Evolutionary conservation across 2,888 invertebrate genomes (phyloP).

Genomic region (Margaritifera margaritifera): DNA sequence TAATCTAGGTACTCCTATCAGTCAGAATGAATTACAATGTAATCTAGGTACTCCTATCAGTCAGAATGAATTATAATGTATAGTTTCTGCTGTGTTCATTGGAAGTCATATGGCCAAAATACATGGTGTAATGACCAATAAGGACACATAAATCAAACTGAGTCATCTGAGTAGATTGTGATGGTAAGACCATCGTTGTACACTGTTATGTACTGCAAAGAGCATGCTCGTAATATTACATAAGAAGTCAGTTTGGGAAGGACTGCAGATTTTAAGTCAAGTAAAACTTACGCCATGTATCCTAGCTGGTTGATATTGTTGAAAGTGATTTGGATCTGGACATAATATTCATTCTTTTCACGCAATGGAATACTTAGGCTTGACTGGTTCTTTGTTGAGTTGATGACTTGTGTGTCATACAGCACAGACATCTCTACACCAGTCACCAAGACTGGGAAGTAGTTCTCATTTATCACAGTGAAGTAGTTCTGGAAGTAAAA

Average conservation of each 20-base stretch:
- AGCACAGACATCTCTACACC: constrained; percentile 53
- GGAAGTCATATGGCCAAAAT: too few species aligned
- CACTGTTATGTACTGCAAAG: too few species aligned
- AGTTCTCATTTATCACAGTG: constrained; percentile 71
- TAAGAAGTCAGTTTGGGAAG: too few species aligned
- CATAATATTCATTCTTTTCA: constrained; percentile 32
- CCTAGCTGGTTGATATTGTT: constrained; percentile 49
- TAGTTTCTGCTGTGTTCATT: too few species aligned
- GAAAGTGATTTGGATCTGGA: constrained; percentile 47
- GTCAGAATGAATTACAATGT: too few species aligned
- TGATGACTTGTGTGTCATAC: constrained; percentile 57
- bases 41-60: too few species aligned
- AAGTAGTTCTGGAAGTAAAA: constrained; percentile 66
- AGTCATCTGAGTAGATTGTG: too few species aligned
- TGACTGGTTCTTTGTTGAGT: constrained; percentile 36
- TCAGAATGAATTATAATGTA: too few species aligned
- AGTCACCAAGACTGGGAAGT: constrained; percentile 64
- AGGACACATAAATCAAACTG: background rate
- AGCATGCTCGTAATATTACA: too few species aligned
- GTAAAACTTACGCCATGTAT: constrained; percentile 61
- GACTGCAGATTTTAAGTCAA: background rate
- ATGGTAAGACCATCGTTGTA: too few species aligned
- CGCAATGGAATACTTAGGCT: constrained; percentile 48
- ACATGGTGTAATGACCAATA: too few species aligned
- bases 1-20: too few species aligned